Evolutionary conservation across 2,113 vertebrate genomes (phyloP), one percentile per base, ranked within the genome.

Genomic region (Aspidoscelis tigris): DNA sequence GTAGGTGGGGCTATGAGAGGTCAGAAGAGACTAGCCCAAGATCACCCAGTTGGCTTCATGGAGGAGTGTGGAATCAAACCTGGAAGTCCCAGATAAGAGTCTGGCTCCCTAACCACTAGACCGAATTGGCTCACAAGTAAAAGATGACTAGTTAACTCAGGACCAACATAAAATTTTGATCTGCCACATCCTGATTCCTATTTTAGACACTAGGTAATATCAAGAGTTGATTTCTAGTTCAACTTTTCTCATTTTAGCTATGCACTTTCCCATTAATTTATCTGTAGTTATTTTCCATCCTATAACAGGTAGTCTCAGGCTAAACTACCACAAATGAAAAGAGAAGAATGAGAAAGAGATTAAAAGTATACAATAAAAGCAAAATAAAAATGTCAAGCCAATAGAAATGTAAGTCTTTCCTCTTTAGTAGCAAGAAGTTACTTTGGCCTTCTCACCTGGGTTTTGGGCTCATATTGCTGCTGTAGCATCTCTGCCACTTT

Each of bases 401-500:
- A 50, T 50, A 50, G 5, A 50, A 50, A 50, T 50, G 47, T 9
- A 50, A 84, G 6, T 24, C 41, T 21, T 61, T 24, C 26, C 16
- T 47, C 43, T 53, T 58, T 41, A 41, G 58, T 20, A 79, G 21
- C 20, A 74, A n/a, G 2, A 16, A 26, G 55, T 44, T 77, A 50
- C 65, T n/a, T 20, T 47, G 65, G 22, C 22, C 33, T 82, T 84
- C 93, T 89, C 84, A 97, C 97, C 96, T 95, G 95, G 0, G 94
- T 91, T 87, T 95, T 96, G 84, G 95, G 95, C 22, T 96, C 94
- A 50, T 97, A 97, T 84, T 99, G 98, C 70, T 98, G 98, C 89
- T 99, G 97, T 0, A 99, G 95, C 90, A 98, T 96, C 87, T 98
- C 96, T 53, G 99, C 98, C 7, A 99, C 98, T 94, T 97, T 98